Conservation (phyloP, 2,797 vertebrate genomes). For the Dromococcyx pavoninus region DNA sequence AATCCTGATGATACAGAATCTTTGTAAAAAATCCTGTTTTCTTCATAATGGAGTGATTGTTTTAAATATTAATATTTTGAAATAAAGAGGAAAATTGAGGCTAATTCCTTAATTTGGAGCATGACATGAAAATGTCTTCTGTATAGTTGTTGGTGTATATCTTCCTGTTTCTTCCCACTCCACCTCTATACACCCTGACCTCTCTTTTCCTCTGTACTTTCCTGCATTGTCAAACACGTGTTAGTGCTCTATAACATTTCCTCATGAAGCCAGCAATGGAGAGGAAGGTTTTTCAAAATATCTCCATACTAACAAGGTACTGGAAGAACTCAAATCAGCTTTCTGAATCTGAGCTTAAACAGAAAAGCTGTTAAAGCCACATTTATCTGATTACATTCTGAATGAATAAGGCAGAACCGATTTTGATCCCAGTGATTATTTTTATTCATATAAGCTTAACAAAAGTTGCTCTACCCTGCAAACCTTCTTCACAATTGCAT, state of each 20-base stretch:
- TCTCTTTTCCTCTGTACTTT: not conserved
- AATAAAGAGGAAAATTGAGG: not conserved
- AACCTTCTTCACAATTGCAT: not conserved
- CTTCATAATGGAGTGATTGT: not conserved
- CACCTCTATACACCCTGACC: not conserved
- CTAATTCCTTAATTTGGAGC: not conserved
- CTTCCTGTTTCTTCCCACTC: not conserved
- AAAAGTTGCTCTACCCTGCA: not conserved
- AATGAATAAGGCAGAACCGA: not conserved
- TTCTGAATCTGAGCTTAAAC: conserved; percentile 8
- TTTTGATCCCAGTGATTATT: not conserved
- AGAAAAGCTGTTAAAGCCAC: not conserved
- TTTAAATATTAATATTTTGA: not conserved
- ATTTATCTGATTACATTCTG: conserved; percentile 16
- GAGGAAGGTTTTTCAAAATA: not conserved
- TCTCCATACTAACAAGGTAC: not conserved
- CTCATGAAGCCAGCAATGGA: not conserved
- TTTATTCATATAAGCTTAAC: not conserved
- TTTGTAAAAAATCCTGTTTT: not conserved
- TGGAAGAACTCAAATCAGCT: not conserved
- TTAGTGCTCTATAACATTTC: not conserved
- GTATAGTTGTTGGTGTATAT: not conserved
- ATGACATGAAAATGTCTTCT: not conserved
- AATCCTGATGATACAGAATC: not conserved
- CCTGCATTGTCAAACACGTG: not conserved